phyloP scores from a whole-genome alignment of 2,797 vertebrate genomes.

The Clarias platycephalus region DNA sequence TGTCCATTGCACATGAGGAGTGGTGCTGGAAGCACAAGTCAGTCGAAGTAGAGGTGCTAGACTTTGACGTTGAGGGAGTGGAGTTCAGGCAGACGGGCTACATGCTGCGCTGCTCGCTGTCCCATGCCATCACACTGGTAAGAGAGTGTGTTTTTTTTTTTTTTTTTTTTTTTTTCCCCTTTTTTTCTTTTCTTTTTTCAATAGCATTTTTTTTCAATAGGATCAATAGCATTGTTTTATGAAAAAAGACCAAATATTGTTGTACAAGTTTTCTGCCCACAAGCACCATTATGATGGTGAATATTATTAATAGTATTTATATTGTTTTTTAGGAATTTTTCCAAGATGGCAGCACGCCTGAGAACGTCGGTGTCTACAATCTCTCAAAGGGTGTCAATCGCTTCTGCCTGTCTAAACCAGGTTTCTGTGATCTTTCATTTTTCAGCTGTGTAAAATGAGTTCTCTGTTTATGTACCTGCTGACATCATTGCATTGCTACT shows the following conservation, averaged over 20 bases:
- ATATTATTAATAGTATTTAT: not conserved
- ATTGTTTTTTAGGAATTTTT: slow-evolving; percentile 88
- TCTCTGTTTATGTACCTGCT: not conserved
- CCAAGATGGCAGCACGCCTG: slow-evolving; percentile 94
- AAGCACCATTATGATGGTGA: not conserved
- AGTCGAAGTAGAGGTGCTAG: slow-evolving; percentile 88
- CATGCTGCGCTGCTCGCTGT: slow-evolving; percentile 94
- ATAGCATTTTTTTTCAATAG: no score
- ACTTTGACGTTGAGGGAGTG: slow-evolving; percentile 80
- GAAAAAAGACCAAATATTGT: no score
- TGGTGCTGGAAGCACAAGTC: slow-evolving; percentile 99
- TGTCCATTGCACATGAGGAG: slow-evolving; percentile 90
- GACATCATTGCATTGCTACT: slow-evolving; percentile 4
- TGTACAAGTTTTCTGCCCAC: no score
- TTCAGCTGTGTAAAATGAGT: not conserved
- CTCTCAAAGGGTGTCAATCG: slow-evolving; percentile 97
- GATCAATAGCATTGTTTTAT: no score
- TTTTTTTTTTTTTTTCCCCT: no score
- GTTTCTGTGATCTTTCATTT: slow-evolving; percentile 67
- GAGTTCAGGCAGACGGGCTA: slow-evolving; percentile 98
- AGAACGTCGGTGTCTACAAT: slow-evolving; percentile 97
- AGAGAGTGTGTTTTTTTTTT: slow-evolving; percentile 54
- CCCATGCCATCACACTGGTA: slow-evolving; percentile 96
- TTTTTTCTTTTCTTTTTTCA: no score
- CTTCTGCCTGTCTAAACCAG: slow-evolving; percentile 97